A percentile compares a stretch with the other conserved stretches of the same genome.
phyloP scores from a whole-genome alignment of 2,888 invertebrate species.

The Serrognathus titanus region DNA sequence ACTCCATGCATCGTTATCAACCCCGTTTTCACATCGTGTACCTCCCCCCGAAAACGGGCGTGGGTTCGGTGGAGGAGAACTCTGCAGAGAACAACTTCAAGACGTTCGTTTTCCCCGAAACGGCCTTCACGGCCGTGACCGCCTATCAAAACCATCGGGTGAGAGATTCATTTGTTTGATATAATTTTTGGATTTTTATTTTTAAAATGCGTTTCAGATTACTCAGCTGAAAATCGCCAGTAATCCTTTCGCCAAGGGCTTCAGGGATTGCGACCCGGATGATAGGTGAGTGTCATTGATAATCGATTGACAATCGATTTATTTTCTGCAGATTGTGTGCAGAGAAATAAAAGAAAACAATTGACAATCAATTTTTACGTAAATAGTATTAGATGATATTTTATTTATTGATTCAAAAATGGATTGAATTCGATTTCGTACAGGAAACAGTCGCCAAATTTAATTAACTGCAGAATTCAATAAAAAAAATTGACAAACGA shows the following conservation, averaged over 20 bases:
- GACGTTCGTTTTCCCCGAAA: constrained; percentile 92
- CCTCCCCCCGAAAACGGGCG: constrained; percentile 65
- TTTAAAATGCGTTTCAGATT: constrained; percentile 65
- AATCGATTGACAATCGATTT: no score
- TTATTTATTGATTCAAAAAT: no score
- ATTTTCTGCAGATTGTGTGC: no score
- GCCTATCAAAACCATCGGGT: constrained; percentile 98
- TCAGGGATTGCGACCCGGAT: constrained; percentile 94
- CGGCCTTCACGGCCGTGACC: constrained; percentile 94
- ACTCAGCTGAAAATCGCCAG: constrained; percentile 97
- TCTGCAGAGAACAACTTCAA: constrained; percentile 76
- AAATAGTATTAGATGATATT: no score
- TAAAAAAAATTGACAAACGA: no score
- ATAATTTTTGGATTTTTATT: not conserved
- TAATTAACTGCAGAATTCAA: no score
- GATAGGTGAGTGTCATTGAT: constrained; percentile 75
- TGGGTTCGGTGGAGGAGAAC: constrained; percentile 51
- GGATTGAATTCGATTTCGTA: no score
- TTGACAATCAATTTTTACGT: no score
- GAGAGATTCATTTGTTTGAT: constrained; percentile 41
- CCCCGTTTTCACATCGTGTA: constrained; percentile 93
- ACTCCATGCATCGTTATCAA: constrained; percentile 97
- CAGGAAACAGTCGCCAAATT: no score
- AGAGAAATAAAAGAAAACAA: no score
- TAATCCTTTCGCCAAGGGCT: constrained; percentile 97